These are phyloP conservation scores for Thalassarche chlororhynchos DNA, from an alignment of 2,113 vertebrate species.

Conservation along the genomic window DNA sequence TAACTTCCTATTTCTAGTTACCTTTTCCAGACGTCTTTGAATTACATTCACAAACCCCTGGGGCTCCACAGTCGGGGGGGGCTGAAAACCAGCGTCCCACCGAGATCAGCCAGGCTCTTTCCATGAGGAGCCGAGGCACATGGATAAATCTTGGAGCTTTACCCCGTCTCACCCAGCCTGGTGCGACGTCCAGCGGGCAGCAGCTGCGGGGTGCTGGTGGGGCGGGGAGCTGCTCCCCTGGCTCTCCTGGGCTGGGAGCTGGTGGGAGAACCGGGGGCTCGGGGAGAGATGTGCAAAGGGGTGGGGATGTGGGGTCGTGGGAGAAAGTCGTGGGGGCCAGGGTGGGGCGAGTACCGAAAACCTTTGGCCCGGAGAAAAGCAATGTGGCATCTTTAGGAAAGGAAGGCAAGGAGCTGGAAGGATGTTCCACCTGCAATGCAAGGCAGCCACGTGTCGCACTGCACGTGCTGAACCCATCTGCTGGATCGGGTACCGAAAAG, in stretches of 20 bases:
- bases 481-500: neutral
- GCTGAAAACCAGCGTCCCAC: neutral
- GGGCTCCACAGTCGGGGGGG: neutral
- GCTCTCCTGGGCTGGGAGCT: neutral
- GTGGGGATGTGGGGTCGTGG: neutral
- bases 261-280: rapidly evolving
- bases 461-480: neutral
- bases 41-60: neutral
- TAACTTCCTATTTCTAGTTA: slow-evolving; percentile 24
- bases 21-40: neutral
- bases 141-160: neutral
- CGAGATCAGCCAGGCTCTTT: neutral
- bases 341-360: too few relatives aligned
- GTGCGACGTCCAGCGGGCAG: rapidly evolving
- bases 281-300: neutral
- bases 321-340: rapidly evolving
- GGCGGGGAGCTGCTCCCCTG: neutral
- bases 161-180: rapidly evolving
- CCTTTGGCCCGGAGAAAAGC: neutral
- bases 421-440: neutral
- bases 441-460: neutral
- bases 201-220: neutral
- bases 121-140: neutral
- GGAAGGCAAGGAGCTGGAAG: neutral
- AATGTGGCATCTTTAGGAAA: neutral